Conservation (phyloP, 2,113 vertebrate genomes). For the Empidonax traillii region DNA sequence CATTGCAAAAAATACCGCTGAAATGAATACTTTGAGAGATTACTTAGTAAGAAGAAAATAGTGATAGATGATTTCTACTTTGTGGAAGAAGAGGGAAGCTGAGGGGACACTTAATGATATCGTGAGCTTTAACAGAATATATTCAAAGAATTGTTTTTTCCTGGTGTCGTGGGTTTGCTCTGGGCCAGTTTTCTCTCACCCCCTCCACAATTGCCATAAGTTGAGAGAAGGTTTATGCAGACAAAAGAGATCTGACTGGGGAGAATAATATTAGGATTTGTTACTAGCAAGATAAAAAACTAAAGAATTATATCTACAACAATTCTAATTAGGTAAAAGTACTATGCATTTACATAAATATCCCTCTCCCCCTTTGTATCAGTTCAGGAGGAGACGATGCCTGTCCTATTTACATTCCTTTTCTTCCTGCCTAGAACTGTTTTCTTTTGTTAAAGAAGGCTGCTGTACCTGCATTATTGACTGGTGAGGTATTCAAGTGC, state of each 20-base stretch:
- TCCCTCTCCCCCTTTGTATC: too few species aligned
- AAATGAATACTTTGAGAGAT: constrained; percentile 65
- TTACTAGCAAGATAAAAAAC: too few species aligned
- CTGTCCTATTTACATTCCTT: constrained; percentile 6
- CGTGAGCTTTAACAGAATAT: neutral
- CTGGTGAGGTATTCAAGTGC: constrained; percentile 34
- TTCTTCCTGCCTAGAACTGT: constrained; percentile 30
- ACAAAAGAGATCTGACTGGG: too few species aligned
- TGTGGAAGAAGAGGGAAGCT: neutral
- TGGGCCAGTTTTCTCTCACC: too few species aligned
- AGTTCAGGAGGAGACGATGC: neutral
- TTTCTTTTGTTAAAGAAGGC: constrained; percentile 55
- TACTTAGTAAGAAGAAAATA: constrained; percentile 49
- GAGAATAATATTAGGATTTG: too few species aligned
- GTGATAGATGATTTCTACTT: constrained; percentile 45
- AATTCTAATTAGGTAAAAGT: too few species aligned
- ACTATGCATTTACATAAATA: too few species aligned
- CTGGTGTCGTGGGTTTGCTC: neutral
- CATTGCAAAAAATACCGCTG: constrained; percentile 49
- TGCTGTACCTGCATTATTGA: constrained; percentile 16
- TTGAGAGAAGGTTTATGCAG: too few species aligned
- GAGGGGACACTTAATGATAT: neutral
- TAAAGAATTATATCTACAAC: too few species aligned
- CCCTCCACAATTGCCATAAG: too few species aligned
- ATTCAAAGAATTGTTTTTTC: constrained; percentile 10